Conservation (phyloP, 2,113 vertebrate genomes). For the human region DNA sequence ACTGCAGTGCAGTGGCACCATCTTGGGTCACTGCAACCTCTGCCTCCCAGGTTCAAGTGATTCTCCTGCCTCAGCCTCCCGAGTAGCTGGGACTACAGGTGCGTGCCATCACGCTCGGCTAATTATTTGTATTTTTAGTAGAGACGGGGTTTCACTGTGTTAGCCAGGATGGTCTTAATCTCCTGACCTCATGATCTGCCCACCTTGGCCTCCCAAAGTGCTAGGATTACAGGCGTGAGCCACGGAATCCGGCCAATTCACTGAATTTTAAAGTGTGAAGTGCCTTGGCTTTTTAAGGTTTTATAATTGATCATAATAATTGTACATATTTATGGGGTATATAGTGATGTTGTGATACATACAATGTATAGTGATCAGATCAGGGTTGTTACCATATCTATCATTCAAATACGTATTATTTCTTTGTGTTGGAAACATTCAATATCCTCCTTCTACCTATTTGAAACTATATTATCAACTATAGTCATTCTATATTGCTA, state of each 20-base stretch:
- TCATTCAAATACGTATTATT: not conserved
- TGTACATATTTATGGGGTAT: not conserved
- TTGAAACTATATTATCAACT: not conserved
- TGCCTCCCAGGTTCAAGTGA: too few species aligned
- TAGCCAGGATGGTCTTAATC: too few species aligned
- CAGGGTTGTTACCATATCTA: not conserved
- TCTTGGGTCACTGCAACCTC: too few species aligned
- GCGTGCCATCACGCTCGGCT: fast-evolving
- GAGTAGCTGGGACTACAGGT: too few species aligned
- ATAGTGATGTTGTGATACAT: not conserved
- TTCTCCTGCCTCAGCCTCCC: too few species aligned
- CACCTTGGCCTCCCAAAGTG: too few species aligned
- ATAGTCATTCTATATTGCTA: not conserved
- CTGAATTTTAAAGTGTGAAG: not conserved
- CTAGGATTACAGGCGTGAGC: too few species aligned
- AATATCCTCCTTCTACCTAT: not conserved
- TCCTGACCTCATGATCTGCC: too few species aligned
- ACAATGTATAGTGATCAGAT: not conserved
- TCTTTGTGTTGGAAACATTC: not conserved
- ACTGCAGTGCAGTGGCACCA: too few species aligned
- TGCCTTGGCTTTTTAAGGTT: not conserved
- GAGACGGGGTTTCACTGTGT: too few species aligned
- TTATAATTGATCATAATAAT: not conserved
- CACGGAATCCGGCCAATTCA: fast-evolving
- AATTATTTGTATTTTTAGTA: too few species aligned